phyloP scores from a whole-genome alignment of 2,888 invertebrate species.

The Mythimna loreyi region DNA sequence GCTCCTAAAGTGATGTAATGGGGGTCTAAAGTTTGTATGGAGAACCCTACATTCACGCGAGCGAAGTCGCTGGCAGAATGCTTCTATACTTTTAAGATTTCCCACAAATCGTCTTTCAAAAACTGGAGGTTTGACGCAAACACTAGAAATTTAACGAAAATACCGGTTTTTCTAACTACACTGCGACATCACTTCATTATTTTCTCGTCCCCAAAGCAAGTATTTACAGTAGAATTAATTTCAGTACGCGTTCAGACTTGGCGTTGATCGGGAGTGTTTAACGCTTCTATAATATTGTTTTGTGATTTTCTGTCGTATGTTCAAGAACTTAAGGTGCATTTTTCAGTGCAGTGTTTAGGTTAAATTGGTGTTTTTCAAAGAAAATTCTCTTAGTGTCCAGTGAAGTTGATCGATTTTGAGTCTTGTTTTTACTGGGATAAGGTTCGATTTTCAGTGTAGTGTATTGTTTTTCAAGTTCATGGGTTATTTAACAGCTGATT shows the following conservation, averaged over 20 bases:
- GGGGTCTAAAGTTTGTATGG: no score
- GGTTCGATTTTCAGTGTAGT: conserved; percentile 28
- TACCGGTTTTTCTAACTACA: neutral
- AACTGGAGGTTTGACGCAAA: no score
- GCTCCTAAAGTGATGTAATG: no score
- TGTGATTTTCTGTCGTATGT: neutral
- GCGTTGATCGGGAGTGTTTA: conserved; percentile 30
- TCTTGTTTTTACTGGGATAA: neutral
- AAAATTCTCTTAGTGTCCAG: neutral
- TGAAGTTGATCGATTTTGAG: conserved; percentile 6
- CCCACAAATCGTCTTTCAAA: no score
- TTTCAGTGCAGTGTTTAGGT: conserved; percentile 34
- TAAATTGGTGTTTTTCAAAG: neutral
- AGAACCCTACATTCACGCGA: no score
- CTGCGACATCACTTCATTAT: conserved; percentile 7
- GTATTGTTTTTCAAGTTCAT: neutral
- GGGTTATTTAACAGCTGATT: conserved; percentile 1
- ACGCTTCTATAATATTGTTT: neutral
- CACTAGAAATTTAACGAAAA: neutral
- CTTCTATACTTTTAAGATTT: no score
- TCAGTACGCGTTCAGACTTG: conserved; percentile 41
- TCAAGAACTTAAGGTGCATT: conserved; percentile 3
- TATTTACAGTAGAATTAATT: conserved; percentile 39
- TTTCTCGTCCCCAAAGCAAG: conserved; percentile 22
- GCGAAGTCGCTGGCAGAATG: no score